Percentiles rank a stretch among this genome's conserved stretches.
These are phyloP conservation scores for Cremastinae sp. DNA, from an alignment of 2,888 invertebrate genomes.

Conservation along the genomic window DNA sequence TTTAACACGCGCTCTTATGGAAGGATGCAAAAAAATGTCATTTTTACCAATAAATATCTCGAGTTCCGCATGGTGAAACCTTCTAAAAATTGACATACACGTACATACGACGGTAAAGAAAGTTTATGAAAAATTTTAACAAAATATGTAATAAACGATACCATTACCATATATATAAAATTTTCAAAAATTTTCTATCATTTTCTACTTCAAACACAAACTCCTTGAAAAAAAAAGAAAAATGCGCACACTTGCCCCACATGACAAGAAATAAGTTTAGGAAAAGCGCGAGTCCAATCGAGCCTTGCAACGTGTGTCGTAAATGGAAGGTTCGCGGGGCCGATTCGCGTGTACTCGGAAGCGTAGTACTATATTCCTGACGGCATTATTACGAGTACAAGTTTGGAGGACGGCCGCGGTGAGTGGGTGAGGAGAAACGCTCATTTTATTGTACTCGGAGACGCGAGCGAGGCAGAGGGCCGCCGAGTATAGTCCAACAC, in stretches of 20 bases:
- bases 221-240: background rate
- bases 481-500: background rate
- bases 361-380: constrained; percentile 41
- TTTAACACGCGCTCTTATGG: no score
- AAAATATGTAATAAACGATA: no score
- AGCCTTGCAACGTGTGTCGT: constrained; percentile 14
- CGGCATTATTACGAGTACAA: constrained; percentile 46
- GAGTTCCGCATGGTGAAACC: no score
- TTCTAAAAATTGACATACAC: no score
- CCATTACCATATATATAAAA: no score
- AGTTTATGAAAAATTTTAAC: no score
- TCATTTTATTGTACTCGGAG: constrained; percentile 9
- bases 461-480: background rate
- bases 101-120: no score
- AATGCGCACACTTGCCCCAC: no score
- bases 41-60: no score
- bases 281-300: constrained; percentile 4
- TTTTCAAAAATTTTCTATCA: no score
- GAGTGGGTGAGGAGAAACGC: constrained; percentile 39
- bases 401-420: constrained; percentile 48
- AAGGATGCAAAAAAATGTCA: no score
- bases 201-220: no score
- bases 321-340: constrained; percentile 5
- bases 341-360: constrained; percentile 48
- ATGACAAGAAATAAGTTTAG: background rate